Evolutionary conservation across 2,888 invertebrate genomes (phyloP), one percentile per base, ranked within the genome.

Genomic region (Loripinus fragilis): DNA sequence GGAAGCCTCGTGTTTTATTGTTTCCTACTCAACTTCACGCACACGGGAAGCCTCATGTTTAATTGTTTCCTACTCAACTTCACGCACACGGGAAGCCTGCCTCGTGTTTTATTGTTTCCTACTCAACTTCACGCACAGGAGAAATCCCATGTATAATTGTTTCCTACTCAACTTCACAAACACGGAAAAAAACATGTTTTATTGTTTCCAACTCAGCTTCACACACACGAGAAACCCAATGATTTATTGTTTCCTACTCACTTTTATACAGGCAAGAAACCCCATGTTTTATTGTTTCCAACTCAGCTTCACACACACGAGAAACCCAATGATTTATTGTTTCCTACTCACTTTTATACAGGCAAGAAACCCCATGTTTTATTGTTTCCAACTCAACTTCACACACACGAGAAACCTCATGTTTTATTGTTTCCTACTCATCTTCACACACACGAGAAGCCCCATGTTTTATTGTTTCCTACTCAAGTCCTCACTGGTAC

Each of bases 391-490:
- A 52, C 25, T 52, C 7, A 52, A 52, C 25, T 12, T 25, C 2
- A 25, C 52, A 23, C n/a, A n/a, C n/a, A n/a, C n/a, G 52, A 52
- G 52, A 52, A 52, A 52, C 52, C 52, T 8, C 52, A 52, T 25
- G 52, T 8, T 25, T 52, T 23, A 52, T 7, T 20, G 20, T 25
- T 52, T 52, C 52, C 23, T 23, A 52, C 25, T 52, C 7, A 52
- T n/a, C n/a, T n/a, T 10, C 48, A 48, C n/a, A 48, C 17, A 15
- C 12, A 48, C n/a, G 52, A 52, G 52, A 52, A 52, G 25, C 52
- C 52, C 2, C 52, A 52, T 25, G 52, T 8, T 25, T 52, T 23
- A 52, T 7, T 20, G 20, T 25, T 52, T 52, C 52, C 23, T 23
- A 52, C 25, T 52, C 7, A 52, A 52, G 52, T 12, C 52, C 2